A percentile compares a stretch with the other conserved stretches of the same genome.
Evolutionary conservation across 2,797 vertebrate species (phyloP).

Genomic region (Periophthalmus magnuspinnatus): DNA sequence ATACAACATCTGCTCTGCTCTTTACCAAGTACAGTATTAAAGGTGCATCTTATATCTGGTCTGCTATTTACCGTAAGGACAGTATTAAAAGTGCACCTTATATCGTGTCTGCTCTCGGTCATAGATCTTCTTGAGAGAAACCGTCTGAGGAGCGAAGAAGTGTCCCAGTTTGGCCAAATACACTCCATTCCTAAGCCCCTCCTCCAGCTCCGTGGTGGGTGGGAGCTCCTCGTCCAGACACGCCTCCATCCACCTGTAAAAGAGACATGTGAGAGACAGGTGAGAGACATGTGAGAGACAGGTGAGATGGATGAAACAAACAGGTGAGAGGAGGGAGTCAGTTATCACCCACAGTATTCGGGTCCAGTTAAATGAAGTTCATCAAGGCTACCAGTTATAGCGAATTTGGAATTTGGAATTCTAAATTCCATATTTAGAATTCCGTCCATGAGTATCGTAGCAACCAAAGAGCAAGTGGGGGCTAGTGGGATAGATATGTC

Average conservation of each 20-base stretch:
- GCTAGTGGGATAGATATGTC: no score
- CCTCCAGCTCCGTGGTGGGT: slow-evolving; percentile 95
- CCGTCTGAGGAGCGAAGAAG: slow-evolving; percentile 93
- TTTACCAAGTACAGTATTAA: no score
- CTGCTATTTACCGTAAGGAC: no score
- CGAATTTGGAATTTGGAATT: no score
- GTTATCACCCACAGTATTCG: no score
- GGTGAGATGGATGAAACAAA: background rate
- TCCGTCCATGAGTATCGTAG: no score
- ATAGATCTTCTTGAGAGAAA: slow-evolving; percentile 97
- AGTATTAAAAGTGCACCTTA: slow-evolving; percentile 74
- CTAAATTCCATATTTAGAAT: no score
- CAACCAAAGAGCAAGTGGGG: no score
- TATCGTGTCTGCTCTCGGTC: slow-evolving; percentile 96
- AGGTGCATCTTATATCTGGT: no score
- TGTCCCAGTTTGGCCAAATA: slow-evolving; percentile 97
- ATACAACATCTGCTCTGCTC: no score
- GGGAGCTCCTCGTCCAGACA: slow-evolving; percentile 94
- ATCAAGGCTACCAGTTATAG: no score
- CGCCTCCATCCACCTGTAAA: slow-evolving; percentile 95
- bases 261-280: background rate
- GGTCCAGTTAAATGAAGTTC: no score
- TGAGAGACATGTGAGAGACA: background rate
- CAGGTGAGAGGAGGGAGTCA: background rate
- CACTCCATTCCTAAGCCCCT: slow-evolving; percentile 94